Conservation (phyloP, 2,113 vertebrate species). For the Ictalurus punctatus region DNA sequence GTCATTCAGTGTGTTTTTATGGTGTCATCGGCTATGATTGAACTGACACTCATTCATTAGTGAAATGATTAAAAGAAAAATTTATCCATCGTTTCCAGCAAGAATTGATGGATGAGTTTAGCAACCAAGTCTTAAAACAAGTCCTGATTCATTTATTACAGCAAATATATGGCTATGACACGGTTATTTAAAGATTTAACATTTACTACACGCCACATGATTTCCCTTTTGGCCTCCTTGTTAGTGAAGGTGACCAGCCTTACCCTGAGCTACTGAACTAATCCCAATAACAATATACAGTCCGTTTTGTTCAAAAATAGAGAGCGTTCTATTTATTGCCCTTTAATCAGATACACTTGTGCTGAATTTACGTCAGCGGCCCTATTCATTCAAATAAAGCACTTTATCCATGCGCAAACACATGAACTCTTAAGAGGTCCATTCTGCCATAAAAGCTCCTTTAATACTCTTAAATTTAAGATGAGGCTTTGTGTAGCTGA, state of each 20-base stretch:
- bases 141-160: background rate
- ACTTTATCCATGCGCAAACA: slow-evolving; percentile 8
- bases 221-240: slow-evolving; percentile 17
- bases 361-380: background rate
- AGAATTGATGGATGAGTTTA: background rate
- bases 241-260: slow-evolving; percentile 27
- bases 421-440: slow-evolving; percentile 1
- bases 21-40: background rate
- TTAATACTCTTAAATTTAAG: slow-evolving; percentile 5
- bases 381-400: background rate
- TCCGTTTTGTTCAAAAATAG: slow-evolving; percentile 59
- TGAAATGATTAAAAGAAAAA: background rate
- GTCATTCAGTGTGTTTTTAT: background rate
- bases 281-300: slow-evolving; percentile 48
- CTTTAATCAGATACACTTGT: slow-evolving; percentile 55
- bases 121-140: background rate
- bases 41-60: background rate
- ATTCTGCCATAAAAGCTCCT: slow-evolving; percentile 34
- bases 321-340: slow-evolving; percentile 51
- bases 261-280: slow-evolving; percentile 52
- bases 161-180: background rate
- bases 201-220: background rate
- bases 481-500: background rate
- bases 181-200: background rate
- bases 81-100: background rate